Evolutionary conservation across 1,140 invertebrate genomes (phyloP).

Genomic region (Drosophila nannoptera): DNA sequence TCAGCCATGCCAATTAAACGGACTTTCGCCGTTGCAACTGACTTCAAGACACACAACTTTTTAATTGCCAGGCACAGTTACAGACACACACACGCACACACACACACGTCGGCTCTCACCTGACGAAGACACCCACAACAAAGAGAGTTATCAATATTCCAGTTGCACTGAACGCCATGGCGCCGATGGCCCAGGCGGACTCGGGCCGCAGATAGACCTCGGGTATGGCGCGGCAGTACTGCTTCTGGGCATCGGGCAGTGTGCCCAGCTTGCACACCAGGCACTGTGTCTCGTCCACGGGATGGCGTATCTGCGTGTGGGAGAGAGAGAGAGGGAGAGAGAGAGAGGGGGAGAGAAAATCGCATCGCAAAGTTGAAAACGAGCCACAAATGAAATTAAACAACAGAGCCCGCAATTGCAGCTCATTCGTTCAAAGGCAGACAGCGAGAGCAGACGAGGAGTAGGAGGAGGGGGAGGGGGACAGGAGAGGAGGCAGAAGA

Average conservation of each 20-base stretch:
- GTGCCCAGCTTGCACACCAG: conserved; percentile 89
- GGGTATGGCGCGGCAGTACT: conserved; percentile 88
- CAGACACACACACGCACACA: neutral
- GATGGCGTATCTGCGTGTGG: conserved; percentile 85
- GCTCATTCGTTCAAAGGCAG: too few species aligned
- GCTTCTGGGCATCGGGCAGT: conserved; percentile 87
- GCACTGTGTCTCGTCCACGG: conserved; percentile 90
- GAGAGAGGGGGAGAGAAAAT: neutral
- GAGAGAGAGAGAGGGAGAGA: neutral
- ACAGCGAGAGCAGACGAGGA: too few species aligned
- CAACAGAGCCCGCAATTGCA: too few species aligned
- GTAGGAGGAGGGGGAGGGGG: too few species aligned
- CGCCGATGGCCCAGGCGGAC: conserved; percentile 93
- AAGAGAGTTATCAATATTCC: conserved; percentile 89
- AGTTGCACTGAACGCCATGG: conserved; percentile 88
- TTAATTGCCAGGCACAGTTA: conserved; percentile 49
- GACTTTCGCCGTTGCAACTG: conserved; percentile 12
- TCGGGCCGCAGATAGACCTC: conserved; percentile 90
- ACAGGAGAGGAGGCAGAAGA: too few species aligned
- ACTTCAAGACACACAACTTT: conserved; percentile 45
- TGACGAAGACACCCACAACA: conserved; percentile 83
- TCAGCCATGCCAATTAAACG: conserved; percentile 28
- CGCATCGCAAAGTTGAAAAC: neutral
- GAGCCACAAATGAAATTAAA: neutral
- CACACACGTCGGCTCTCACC: conserved; percentile 51